Base-by-base conservation (phyloP, 2,113 vertebrate genomes). In the Monarcha castaneiventris region DNA sequence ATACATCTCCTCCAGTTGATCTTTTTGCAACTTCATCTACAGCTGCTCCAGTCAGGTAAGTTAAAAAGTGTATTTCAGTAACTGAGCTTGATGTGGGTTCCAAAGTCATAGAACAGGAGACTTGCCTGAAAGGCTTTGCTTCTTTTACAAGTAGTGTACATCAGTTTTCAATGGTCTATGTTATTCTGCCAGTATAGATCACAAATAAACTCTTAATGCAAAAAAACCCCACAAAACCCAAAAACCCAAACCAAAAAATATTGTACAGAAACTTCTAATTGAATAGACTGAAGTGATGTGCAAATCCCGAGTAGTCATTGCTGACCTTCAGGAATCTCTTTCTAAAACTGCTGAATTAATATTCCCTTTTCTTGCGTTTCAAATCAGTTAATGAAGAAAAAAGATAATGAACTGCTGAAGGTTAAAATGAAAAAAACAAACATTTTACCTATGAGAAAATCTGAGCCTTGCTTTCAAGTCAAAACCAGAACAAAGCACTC, bases 1-100 rank as follows among this genome's bases (percentile, higher is more conserved):
- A 99, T 74, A 98, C 98, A 6, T 98, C 99, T 86, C 98, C 99
- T 78, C 97, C 98, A 7, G 97, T 99, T 87, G 99, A 99, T 97
- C 98, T 99, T 48, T 99, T 99, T 95, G 98, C 99, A 61, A 98
- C 98, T 90, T 94, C 98, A 48, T 98, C 98, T n/a, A 95, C 98
- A 51, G 96, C 97, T 69, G 97, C 96, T 61, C 97, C 98, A 23
- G 94, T 98, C 93, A 98, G 98, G 98, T 98, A 56, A 97, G 97
- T 95, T 84, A 26, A 58, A 74, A 74, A 68, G 13, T 6, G 1
- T 43, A 4, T 67, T 23, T 52, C 26, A 74, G 26, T 78, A 63
- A 49, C 26, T 66, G 55, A 68, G 16, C 19, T 68, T 35, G 20
- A 43, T 48, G 32, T 41, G 33, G 49, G 16, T 77, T 43, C 63